Conservation (phyloP, 2,888 invertebrate genomes). For the Trichogramma dendrolimi region DNA sequence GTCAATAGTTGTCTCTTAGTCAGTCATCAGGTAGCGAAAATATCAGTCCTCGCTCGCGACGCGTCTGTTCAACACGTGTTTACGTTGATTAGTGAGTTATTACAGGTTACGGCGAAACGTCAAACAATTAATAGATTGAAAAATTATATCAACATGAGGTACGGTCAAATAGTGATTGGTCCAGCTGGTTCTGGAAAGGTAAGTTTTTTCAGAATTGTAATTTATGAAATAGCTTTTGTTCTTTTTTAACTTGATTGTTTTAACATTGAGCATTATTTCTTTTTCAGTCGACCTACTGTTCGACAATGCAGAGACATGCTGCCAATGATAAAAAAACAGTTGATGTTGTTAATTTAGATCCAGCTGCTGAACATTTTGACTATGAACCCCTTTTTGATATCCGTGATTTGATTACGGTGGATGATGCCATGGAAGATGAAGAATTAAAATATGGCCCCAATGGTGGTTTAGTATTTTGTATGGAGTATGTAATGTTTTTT, state of each 20-base stretch:
- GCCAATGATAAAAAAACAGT: slow-evolving; percentile 69
- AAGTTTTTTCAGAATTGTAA: slow-evolving; percentile 35
- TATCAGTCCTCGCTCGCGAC: no score
- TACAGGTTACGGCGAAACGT: no score
- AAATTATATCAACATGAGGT: slow-evolving; percentile 63
- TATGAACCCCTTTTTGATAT: slow-evolving; percentile 84
- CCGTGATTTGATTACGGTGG: slow-evolving; percentile 84
- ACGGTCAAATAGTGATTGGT: slow-evolving; percentile 92
- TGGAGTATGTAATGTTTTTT: slow-evolving; percentile 65
- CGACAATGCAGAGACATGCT: slow-evolving; percentile 80
- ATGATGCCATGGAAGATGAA: slow-evolving; percentile 96
- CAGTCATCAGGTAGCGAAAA: no score
- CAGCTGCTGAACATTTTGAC: slow-evolving; percentile 94
- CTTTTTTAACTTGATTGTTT: background rate
- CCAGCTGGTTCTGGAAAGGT: slow-evolving; percentile 98
- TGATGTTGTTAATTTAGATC: slow-evolving; percentile 92
- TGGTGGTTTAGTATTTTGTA: slow-evolving; percentile 91
- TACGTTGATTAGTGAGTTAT: no score
- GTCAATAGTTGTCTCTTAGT: no score
- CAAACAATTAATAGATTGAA: background rate
- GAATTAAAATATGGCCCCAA: slow-evolving; percentile 93
- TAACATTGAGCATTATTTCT: slow-evolving; percentile 5
- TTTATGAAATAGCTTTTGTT: background rate
- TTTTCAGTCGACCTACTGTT: slow-evolving; percentile 87
- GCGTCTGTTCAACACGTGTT: no score